phyloP scores from a whole-genome alignment of 2,888 invertebrate genomes.

The Pandemis cinnamomeana region DNA sequence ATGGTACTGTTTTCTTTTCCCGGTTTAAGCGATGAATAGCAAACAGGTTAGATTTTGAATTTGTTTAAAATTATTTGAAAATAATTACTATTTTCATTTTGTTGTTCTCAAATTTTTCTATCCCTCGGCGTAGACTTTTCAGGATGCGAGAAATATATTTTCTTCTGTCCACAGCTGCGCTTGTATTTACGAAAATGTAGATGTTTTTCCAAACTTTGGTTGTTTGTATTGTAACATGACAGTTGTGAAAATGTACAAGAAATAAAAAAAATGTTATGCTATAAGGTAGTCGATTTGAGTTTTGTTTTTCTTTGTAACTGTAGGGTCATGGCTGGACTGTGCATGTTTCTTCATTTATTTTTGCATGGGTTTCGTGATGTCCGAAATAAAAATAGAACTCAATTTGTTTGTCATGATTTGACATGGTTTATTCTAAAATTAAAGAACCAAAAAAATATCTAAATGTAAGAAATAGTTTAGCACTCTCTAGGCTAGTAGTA shows the following conservation, averaged over 20 bases:
- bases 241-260: slow-evolving; percentile 80
- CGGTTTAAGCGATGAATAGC: slow-evolving; percentile 59
- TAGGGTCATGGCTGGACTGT: slow-evolving; percentile 68
- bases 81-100: slow-evolving; percentile 44
- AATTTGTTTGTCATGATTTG: slow-evolving; percentile 50
- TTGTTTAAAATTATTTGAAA: slow-evolving; percentile 46
- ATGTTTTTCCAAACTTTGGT: slow-evolving; percentile 54
- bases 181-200: slow-evolving; percentile 26
- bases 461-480: slow-evolving; percentile 79
- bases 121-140: slow-evolving; percentile 28
- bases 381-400: slow-evolving; percentile 47
- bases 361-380: slow-evolving; percentile 62
- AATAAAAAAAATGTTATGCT: slow-evolving; percentile 72
- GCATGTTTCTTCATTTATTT: slow-evolving; percentile 69
- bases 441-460: slow-evolving; percentile 75
- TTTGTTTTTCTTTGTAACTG: slow-evolving; percentile 58
- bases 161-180: slow-evolving; percentile 17
- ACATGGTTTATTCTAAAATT: slow-evolving; percentile 55
- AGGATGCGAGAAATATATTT: slow-evolving; percentile 14
- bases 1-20: slow-evolving; percentile 58
- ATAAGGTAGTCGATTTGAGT: slow-evolving; percentile 73
- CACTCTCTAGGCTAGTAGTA: slow-evolving; percentile 81
- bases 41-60: slow-evolving; percentile 61
- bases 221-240: slow-evolving; percentile 70
- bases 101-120: slow-evolving; percentile 34